Evolutionary conservation across 2,888 invertebrate species (phyloP).

Genomic region (Taphrorychus bicolor): DNA sequence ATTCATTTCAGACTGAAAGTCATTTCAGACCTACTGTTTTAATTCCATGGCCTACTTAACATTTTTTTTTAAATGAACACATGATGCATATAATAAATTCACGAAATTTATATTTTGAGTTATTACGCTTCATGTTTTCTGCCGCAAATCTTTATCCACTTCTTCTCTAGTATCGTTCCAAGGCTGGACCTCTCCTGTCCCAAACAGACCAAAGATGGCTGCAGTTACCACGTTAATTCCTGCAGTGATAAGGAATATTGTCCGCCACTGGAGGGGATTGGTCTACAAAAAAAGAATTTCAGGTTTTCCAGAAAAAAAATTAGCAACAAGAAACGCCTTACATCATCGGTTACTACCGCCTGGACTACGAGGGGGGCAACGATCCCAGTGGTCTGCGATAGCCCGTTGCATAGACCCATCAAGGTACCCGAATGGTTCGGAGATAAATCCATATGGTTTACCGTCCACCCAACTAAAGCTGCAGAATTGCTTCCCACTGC

Average conservation of each 20-base stretch:
- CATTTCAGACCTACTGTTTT: too few species aligned
- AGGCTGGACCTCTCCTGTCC: background rate
- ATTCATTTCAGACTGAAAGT: too few species aligned
- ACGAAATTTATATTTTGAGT: too few species aligned
- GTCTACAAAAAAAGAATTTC: background rate
- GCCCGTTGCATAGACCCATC: conserved; percentile 83
- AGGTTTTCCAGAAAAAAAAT: background rate
- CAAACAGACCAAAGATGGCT: background rate
- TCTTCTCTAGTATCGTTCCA: conserved; percentile 11
- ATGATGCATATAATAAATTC: too few species aligned
- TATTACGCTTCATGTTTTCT: background rate
- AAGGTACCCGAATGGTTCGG: conserved; percentile 83
- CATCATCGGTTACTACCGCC: conserved; percentile 71
- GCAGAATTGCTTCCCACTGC: conserved; percentile 79
- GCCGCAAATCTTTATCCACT: background rate
- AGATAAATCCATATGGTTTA: conserved; percentile 83
- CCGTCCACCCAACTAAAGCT: conserved; percentile 75
- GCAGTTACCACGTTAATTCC: background rate
- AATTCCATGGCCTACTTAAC: too few species aligned
- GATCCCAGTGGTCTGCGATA: conserved; percentile 77
- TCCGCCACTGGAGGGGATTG: background rate
- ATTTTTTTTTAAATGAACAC: too few species aligned
- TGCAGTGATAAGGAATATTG: background rate
- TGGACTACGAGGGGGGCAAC: conserved; percentile 78
- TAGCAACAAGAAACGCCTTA: conserved; percentile 55